Percentiles rank a stretch among this genome's conserved stretches.
phyloP scores from a whole-genome alignment of 2,113 vertebrate genomes.

The Lontra canadensis region DNA sequence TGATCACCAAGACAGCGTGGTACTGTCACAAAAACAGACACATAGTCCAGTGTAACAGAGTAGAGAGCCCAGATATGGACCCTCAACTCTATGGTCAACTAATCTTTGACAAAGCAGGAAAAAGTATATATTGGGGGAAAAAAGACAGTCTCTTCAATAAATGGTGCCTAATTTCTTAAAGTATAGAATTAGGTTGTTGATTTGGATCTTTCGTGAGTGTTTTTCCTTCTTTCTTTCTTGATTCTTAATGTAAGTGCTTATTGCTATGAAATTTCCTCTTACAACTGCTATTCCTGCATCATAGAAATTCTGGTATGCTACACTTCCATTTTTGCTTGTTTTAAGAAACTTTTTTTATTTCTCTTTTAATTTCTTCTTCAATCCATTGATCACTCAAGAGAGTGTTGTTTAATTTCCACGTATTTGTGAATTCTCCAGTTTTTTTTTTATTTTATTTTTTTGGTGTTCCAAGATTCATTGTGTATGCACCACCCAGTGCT shows the following conservation, averaged over 20 bases:
- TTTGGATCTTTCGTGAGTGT: background rate
- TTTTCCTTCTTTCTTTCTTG: background rate
- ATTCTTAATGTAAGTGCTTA: background rate
- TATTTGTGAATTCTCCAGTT: background rate
- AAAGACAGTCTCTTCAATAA: no score
- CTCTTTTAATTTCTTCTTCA: background rate
- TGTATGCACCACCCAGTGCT: no score
- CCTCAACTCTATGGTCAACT: no score
- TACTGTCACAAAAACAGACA: no score
- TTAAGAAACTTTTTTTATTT: background rate
- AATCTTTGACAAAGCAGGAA: no score
- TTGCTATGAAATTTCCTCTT: background rate
- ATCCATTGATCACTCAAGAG: background rate
- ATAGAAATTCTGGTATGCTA: background rate
- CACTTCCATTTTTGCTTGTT: background rate
- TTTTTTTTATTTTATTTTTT: background rate
- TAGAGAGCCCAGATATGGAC: no score
- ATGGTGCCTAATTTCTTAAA: background rate
- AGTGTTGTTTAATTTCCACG: background rate
- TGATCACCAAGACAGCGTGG: no score
- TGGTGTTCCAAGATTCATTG: no score
- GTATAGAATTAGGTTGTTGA: background rate
- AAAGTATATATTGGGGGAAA: no score
- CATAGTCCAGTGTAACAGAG: no score
- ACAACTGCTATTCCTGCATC: background rate